These are phyloP conservation scores for Chloroceryle inda DNA, from an alignment of 2,797 vertebrate species.

Conservation along the genomic window DNA sequence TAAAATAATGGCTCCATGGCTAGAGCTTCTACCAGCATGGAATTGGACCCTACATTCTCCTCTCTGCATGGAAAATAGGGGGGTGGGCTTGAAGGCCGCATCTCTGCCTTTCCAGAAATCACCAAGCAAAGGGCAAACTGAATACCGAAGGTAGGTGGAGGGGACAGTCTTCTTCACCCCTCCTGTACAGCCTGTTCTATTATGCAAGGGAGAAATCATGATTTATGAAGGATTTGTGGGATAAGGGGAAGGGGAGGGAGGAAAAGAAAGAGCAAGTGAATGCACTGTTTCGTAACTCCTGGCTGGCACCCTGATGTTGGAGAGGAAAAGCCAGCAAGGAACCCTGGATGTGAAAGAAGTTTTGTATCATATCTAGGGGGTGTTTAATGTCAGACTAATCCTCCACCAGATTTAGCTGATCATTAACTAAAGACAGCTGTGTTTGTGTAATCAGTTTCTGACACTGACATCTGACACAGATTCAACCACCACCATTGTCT, in stretches of 20 bases:
- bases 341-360: background rate
- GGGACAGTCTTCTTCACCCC: background rate
- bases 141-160: background rate
- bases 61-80: background rate
- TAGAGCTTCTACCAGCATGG: background rate
- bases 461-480: slow-evolving; percentile 8
- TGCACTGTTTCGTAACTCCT: background rate
- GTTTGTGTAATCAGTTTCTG: background rate
- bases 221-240: background rate
- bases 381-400: background rate
- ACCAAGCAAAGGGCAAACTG: rapidly evolving
- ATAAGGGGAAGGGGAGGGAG: background rate
- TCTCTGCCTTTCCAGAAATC: background rate
- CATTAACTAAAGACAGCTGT: slow-evolving; percentile 32
- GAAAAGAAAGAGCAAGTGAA: background rate
- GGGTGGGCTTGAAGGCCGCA: background rate
- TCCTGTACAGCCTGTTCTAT: background rate
- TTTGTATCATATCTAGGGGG: background rate
- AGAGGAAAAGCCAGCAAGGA: background rate
- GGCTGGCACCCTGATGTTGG: background rate
- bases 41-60: background rate
- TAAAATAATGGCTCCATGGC: background rate
- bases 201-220: background rate
- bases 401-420: background rate
- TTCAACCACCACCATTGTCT: background rate